phyloP scores from a whole-genome alignment of 2,113 vertebrate genomes.

The Spheniscus mendiculus region DNA sequence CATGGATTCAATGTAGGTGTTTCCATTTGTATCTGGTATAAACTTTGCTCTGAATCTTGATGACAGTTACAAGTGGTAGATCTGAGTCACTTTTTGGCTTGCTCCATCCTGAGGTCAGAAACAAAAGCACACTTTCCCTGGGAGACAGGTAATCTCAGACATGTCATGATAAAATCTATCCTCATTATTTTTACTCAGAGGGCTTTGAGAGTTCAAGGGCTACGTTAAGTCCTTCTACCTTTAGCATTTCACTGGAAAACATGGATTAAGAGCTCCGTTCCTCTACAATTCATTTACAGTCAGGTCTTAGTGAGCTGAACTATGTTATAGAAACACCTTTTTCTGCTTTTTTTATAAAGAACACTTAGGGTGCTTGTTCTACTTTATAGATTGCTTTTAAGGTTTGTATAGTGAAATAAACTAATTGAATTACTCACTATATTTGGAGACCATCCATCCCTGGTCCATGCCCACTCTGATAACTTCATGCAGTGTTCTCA shows the following conservation, averaged over 20 bases:
- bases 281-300: not conserved
- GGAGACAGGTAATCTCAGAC: not conserved
- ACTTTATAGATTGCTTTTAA: not conserved
- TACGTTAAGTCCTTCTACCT: not conserved
- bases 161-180: not conserved
- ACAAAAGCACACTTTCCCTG: not conserved
- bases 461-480: not conserved
- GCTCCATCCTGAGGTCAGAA: not conserved
- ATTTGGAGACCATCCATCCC: not conserved
- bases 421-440: not conserved
- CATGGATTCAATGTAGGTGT: fast-evolving
- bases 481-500: not conserved
- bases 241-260: not conserved
- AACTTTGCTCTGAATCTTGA: not conserved
- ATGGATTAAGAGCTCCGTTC: not conserved
- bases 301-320: not conserved
- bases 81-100: conserved; percentile 25
- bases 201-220: not conserved
- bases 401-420: not conserved
- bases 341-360: not conserved
- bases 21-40: not conserved
- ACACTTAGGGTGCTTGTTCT: not conserved
- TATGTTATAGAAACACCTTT: not conserved
- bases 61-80: not conserved
- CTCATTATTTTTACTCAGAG: not conserved